Conservation (phyloP, 2,888 invertebrate genomes). For the Linnaemya tessellans region DNA sequence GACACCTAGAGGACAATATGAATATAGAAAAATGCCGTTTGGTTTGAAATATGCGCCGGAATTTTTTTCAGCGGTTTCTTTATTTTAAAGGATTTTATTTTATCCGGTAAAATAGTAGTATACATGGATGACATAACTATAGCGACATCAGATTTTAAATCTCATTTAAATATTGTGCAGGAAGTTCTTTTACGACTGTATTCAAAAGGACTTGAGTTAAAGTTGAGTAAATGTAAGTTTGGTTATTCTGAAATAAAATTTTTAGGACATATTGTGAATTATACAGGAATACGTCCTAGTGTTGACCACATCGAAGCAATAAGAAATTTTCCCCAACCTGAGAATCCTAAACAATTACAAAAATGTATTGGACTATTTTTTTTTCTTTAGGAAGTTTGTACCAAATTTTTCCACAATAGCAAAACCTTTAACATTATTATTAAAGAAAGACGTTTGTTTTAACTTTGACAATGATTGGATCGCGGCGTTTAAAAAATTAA, state of each 20-base stretch:
- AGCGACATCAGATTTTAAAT: too few species aligned
- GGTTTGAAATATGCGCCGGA: conserved; percentile 29
- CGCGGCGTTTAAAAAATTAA: conserved; percentile 35
- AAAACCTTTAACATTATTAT: conserved; percentile 6
- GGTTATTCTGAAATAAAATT: conserved; percentile 45
- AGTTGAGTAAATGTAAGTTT: too few species aligned
- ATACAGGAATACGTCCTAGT: conserved; percentile 40
- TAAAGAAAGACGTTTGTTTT: conserved; percentile 34
- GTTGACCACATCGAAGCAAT: conserved; percentile 39
- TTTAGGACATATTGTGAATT: conserved; percentile 51
- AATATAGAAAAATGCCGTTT: too few species aligned
- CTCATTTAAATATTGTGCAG: too few species aligned
- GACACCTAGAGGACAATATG: too few species aligned
- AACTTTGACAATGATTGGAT: conserved; percentile 19
- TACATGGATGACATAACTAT: too few species aligned
- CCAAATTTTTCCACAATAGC: not conserved
- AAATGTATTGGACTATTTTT: too few species aligned
- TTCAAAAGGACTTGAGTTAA: too few species aligned
- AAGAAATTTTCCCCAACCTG: conserved; percentile 26
- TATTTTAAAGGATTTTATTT: conserved; percentile 45
- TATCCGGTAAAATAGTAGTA: conserved; percentile 27
- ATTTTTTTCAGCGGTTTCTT: conserved; percentile 58
- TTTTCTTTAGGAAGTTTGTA: too few species aligned
- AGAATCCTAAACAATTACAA: conserved; percentile 27
- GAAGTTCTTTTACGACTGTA: conserved; percentile 41